phyloP scores from a whole-genome alignment of 2,113 vertebrate genomes.

The Crotalus viridis region DNA sequence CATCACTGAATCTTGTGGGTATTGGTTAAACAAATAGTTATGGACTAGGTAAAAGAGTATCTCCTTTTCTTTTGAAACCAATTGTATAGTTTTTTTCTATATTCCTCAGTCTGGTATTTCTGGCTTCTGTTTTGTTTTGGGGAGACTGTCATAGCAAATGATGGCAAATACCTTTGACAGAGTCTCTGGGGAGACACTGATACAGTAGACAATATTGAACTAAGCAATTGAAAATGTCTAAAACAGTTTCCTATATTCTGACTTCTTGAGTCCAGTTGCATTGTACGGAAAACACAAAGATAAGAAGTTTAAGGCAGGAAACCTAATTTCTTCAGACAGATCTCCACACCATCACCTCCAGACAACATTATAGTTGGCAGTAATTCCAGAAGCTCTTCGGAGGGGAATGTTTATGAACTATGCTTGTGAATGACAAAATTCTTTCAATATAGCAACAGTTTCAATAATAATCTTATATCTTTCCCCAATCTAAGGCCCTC shows the following conservation, averaged over 20 bases:
- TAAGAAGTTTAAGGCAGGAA: not conserved
- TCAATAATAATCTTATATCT: not conserved
- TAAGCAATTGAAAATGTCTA: not conserved
- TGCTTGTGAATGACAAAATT: not conserved
- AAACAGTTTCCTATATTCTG: not conserved
- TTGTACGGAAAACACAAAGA: not conserved
- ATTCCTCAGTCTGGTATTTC: not conserved
- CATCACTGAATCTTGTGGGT: not conserved
- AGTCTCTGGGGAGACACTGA: not conserved
- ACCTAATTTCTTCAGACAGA: not conserved
- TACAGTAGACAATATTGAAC: not conserved
- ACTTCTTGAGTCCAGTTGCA: not conserved
- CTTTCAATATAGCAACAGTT: not conserved
- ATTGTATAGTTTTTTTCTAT: not conserved
- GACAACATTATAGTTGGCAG: not conserved
- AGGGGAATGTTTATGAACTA: not conserved
- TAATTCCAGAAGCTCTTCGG: not conserved
- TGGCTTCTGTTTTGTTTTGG: not conserved
- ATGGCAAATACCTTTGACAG: not conserved
- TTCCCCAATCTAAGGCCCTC: not conserved
- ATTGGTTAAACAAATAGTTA: not conserved
- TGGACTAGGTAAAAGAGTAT: not conserved
- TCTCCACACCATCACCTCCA: not conserved
- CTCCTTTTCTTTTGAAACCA: not conserved
- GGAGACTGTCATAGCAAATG: not conserved